These are phyloP conservation scores for Dryobates pubescens DNA, from an alignment of 2,797 vertebrate genomes.

Conservation along the genomic window DNA sequence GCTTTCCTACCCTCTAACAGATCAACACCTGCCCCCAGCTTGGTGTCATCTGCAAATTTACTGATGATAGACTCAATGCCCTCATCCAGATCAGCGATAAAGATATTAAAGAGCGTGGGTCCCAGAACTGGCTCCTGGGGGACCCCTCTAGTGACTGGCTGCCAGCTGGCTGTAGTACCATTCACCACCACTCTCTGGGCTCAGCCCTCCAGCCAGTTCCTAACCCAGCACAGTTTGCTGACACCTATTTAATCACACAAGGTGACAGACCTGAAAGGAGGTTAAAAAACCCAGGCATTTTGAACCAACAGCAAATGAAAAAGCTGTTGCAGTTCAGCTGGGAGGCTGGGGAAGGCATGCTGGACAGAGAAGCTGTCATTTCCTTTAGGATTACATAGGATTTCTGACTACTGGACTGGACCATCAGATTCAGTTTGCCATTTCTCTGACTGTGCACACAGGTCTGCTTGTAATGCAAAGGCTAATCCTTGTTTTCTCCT, in stretches of 20 bases:
- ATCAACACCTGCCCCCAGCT: too few species aligned
- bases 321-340: neutral
- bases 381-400: neutral
- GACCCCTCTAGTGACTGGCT: too few species aligned
- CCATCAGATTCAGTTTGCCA: neutral
- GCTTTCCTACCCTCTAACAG: too few species aligned
- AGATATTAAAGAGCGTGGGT: too few species aligned
- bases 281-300: neutral
- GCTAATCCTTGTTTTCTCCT: neutral
- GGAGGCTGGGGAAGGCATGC: neutral
- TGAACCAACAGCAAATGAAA: neutral
- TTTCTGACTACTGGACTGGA: neutral
- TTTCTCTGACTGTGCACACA: neutral
- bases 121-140: too few species aligned
- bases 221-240: neutral
- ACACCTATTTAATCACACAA: slow-evolving; percentile 19
- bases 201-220: too few species aligned
- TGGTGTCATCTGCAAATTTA: too few species aligned
- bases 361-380: neutral
- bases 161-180: too few species aligned
- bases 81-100: too few species aligned
- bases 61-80: too few species aligned
- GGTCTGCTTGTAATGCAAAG: neutral
- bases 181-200: too few species aligned
- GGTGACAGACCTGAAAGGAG: neutral